phyloP scores from a whole-genome alignment of 2,888 invertebrate genomes.

The Drosophila sordidapex region DNA sequence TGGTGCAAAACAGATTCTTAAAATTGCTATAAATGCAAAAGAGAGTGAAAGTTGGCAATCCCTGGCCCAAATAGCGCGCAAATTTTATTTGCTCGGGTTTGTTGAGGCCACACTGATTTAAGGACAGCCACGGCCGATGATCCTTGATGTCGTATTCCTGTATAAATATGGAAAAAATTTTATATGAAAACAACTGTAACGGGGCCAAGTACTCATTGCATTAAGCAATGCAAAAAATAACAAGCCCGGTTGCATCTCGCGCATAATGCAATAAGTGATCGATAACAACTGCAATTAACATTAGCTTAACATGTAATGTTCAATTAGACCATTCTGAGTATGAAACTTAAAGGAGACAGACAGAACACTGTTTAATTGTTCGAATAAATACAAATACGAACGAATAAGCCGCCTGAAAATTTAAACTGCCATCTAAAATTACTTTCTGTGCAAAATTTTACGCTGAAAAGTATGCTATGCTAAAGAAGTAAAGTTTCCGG shows the following conservation, averaged over 20 bases:
- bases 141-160: constrained; percentile 84
- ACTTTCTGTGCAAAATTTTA: neutral
- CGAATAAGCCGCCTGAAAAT: neutral
- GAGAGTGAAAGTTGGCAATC: constrained; percentile 84
- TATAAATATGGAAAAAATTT: neutral
- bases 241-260: neutral
- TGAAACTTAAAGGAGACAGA: neutral
- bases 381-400: neutral
- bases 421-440: neutral
- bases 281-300: neutral
- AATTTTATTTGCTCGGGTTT: constrained; percentile 85
- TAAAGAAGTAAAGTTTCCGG: constrained; percentile 1
- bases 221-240: neutral
- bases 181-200: neutral
- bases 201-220: neutral
- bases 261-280: neutral
- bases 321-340: neutral
- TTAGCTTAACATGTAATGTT: neutral
- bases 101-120: constrained; percentile 84
- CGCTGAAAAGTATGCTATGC: constrained; percentile 41
- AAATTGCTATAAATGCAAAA: constrained; percentile 85
- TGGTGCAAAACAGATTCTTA: constrained; percentile 85
- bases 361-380: neutral
- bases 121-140: constrained; percentile 84
- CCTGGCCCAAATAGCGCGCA: constrained; percentile 84